A percentile compares a stretch with the other conserved stretches of the same genome.
These are phyloP conservation scores for Trichopria drosophilae DNA, from an alignment of 2,888 invertebrate species.

Conservation along the genomic window DNA sequence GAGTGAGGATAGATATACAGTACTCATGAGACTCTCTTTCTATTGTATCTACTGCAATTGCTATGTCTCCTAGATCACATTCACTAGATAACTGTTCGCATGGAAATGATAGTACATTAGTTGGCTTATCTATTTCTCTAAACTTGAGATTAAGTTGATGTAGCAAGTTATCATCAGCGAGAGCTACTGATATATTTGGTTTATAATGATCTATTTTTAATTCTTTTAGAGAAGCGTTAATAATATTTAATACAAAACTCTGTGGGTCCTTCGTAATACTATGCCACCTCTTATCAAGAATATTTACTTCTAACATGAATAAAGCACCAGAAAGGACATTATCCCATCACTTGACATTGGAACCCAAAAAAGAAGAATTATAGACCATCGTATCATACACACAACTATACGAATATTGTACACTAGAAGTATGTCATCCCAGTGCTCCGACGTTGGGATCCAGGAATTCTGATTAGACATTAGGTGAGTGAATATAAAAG, in stretches of 20 bases:
- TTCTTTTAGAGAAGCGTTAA: slow-evolving; percentile 20
- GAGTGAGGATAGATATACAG: slow-evolving; percentile 19
- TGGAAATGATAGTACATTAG: slow-evolving; percentile 21
- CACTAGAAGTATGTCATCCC: no score
- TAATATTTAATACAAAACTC: slow-evolving; percentile 15
- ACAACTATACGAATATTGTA: slow-evolving; percentile 8
- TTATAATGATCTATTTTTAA: slow-evolving; percentile 23
- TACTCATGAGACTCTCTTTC: slow-evolving; percentile 21
- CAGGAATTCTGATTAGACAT: slow-evolving; percentile 12
- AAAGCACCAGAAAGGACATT: slow-evolving; percentile 18
- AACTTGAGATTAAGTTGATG: slow-evolving; percentile 22
- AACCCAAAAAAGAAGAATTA: slow-evolving; percentile 16
- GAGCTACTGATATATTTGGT: slow-evolving; percentile 23
- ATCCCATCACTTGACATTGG: slow-evolving; percentile 12
- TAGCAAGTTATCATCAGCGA: slow-evolving; percentile 22
- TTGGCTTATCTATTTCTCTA: slow-evolving; percentile 22
- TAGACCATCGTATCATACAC: slow-evolving; percentile 11
- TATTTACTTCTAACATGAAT: slow-evolving; percentile 21
- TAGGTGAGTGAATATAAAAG: slow-evolving; percentile 9
- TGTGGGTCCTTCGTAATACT: slow-evolving; percentile 14
- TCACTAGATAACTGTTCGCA: slow-evolving; percentile 19
- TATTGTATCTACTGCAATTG: slow-evolving; percentile 21
- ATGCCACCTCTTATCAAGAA: slow-evolving; percentile 18
- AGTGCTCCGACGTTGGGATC: no score
- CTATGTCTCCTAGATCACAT: slow-evolving; percentile 19